Evolutionary conservation across 2,113 vertebrate genomes (phyloP).

Genomic region (Tychaedon coryphoeus): DNA sequence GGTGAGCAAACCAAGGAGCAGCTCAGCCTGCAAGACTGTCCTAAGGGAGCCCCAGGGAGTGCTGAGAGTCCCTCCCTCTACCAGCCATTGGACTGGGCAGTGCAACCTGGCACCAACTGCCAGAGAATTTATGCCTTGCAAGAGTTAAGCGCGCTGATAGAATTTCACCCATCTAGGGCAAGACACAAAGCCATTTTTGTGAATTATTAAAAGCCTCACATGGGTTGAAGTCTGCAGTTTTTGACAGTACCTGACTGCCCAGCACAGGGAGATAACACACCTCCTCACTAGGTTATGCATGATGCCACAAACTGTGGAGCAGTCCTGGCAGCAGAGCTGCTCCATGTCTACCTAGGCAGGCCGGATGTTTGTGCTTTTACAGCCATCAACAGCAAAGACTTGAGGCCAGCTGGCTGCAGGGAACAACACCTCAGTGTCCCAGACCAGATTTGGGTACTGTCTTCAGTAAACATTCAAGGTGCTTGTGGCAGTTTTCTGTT

Average conservation of each 20-base stretch:
- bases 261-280: not conserved
- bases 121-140: not conserved
- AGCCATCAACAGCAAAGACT: not conserved
- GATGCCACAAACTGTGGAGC: not conserved
- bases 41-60: not conserved
- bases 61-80: not conserved
- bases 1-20: not conserved
- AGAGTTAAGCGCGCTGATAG: not conserved
- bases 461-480: not conserved
- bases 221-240: not conserved
- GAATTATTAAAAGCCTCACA: not conserved
- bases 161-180: not conserved
- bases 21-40: rapidly evolving
- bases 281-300: not conserved
- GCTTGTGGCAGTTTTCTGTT: not conserved
- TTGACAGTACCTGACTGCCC: not conserved
- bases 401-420: not conserved
- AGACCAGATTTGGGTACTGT: not conserved
- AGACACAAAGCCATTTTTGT: not conserved
- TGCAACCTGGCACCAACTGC: rapidly evolving
- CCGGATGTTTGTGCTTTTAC: not conserved
- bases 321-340: not conserved
- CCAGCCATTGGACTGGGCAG: not conserved
- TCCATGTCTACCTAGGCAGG: not conserved
- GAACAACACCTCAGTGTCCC: not conserved